Conservation (phyloP, 1,140 invertebrate species). For the Cotesia vestalis region DNA sequence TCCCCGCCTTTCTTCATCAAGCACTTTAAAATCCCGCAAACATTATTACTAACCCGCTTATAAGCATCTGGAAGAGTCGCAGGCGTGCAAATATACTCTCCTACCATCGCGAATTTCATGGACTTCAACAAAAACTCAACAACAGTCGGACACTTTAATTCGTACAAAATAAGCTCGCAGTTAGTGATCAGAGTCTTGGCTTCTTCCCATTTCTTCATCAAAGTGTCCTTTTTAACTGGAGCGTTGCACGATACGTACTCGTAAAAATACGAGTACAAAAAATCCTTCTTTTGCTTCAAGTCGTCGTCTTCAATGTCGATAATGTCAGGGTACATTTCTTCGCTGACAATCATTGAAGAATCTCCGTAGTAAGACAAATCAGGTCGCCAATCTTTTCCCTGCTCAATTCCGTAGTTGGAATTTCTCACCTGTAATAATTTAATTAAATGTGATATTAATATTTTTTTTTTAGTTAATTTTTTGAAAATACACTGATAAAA, state of each 20-base stretch:
- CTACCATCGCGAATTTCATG: conserved; percentile 37
- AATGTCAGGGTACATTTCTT: conserved; percentile 18
- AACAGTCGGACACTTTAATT: conserved; percentile 40
- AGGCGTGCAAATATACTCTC: conserved; percentile 38
- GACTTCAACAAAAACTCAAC: conserved; percentile 43
- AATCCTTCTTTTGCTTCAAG: conserved; percentile 3
- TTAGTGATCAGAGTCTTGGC: conserved; percentile 26
- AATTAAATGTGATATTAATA: conserved; percentile 13
- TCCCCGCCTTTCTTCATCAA: conserved; percentile 25
- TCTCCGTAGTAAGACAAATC: conserved; percentile 37
- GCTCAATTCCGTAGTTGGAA: conserved; percentile 35
- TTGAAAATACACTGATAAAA: too few species aligned
- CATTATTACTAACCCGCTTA: conserved; percentile 29
- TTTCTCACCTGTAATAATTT: conserved; percentile 31
- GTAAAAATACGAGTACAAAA: conserved; percentile 30
- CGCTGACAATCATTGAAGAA: conserved; percentile 22
- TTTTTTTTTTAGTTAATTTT: not conserved
- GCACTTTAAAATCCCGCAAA: conserved; percentile 26
- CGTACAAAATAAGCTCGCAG: conserved; percentile 22
- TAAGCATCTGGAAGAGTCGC: conserved; percentile 35
- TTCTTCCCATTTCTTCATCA: conserved; percentile 35
- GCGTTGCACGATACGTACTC: conserved; percentile 35
- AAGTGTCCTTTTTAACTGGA: conserved; percentile 2
- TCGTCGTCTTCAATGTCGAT: not conserved
- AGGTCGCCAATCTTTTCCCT: conserved; percentile 40